Conservation (phyloP, 2,888 invertebrate species). For the Mesorhabditis sp. region DNA sequence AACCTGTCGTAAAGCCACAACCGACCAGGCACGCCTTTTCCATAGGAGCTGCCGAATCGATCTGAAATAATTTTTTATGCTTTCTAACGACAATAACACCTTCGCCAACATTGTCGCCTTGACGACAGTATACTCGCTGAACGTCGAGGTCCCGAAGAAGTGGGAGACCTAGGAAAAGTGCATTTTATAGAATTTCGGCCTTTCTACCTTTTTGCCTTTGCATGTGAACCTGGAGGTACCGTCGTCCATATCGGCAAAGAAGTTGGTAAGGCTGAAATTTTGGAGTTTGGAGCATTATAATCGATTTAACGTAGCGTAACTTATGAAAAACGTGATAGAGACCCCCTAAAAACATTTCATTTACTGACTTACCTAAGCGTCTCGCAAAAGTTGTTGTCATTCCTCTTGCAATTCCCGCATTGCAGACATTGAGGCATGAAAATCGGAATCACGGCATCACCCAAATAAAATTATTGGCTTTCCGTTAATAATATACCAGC, state of each 20-base stretch:
- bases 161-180: conserved; percentile 66
- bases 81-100: too few species aligned
- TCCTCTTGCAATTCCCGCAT: conserved; percentile 89
- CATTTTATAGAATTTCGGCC: neutral
- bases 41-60: conserved; percentile 73
- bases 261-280: conserved; percentile 59
- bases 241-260: conserved; percentile 84
- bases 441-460: conserved; percentile 91
- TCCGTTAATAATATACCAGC: conserved; percentile 66
- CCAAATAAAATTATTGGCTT: conserved; percentile 47
- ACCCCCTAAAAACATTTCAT: neutral
- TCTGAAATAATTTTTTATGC: conserved; percentile 63
- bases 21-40: conserved; percentile 82
- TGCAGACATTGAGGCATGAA: conserved; percentile 92
- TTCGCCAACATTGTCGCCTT: conserved; percentile 86
- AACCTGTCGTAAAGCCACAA: conserved; percentile 87
- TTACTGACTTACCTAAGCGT: conserved; percentile 70
- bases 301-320: conserved; percentile 14
- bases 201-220: conserved; percentile 51
- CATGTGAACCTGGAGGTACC: conserved; percentile 78
- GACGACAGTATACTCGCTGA: conserved; percentile 88
- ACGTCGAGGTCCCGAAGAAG: conserved; percentile 85
- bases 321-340: neutral
- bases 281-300: neutral
- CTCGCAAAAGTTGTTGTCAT: conserved; percentile 91